phyloP scores from a whole-genome alignment of 2,797 vertebrate species.

The Melanotaenia trifasciata region DNA sequence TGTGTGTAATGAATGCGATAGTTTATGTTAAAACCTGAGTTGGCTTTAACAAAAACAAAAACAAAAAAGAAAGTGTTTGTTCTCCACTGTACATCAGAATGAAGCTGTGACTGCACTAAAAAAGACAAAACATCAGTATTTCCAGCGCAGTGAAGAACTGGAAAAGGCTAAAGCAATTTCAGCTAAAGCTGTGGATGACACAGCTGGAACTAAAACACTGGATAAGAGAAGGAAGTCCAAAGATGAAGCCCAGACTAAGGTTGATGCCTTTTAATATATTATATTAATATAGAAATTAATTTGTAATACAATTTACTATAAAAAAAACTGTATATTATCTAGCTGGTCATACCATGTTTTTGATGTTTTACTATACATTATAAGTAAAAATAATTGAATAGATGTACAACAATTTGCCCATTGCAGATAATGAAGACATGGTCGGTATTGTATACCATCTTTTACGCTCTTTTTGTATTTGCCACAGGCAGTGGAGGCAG shows the following conservation, averaged over 20 bases:
- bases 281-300: background rate
- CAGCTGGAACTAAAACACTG: constrained; percentile 86
- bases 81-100: constrained; percentile 71
- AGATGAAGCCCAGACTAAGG: constrained; percentile 91
- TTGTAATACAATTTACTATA: background rate
- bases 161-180: constrained; percentile 85
- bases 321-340: background rate
- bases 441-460: background rate
- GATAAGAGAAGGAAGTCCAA: constrained; percentile 90
- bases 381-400: background rate
- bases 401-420: background rate
- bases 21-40: background rate
- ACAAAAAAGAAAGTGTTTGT: background rate
- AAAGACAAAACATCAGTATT: constrained; percentile 89
- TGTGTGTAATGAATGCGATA: background rate
- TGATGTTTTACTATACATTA: background rate
- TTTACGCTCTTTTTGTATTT: constrained; percentile 18
- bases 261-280: constrained; percentile 42
- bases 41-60: background rate
- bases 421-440: background rate
- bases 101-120: constrained; percentile 85
- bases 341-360: background rate
- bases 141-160: constrained; percentile 90
- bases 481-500: constrained; percentile 84
- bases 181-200: constrained; percentile 84